These are phyloP conservation scores for Aphidoletes aphidimyza DNA, from an alignment of 2,888 invertebrate genomes.

Conservation along the genomic window DNA sequence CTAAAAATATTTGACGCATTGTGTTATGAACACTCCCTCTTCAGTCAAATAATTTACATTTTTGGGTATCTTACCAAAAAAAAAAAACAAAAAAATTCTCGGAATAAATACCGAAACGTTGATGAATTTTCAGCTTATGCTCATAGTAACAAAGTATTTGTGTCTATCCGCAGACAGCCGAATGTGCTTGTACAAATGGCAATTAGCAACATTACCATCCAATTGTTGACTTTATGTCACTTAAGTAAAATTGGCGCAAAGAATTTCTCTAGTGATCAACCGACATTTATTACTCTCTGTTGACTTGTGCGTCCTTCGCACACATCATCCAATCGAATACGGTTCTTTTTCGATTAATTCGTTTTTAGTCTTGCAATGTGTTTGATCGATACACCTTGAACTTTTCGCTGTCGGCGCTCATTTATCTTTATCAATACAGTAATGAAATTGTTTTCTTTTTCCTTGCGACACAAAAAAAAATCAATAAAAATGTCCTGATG, in stretches of 20 bases:
- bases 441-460: background rate
- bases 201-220: background rate
- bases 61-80: too few species aligned
- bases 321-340: conserved; percentile 2
- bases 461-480: background rate
- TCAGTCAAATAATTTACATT: too few species aligned
- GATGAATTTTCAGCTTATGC: too few species aligned
- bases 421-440: background rate
- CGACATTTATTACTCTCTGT: background rate
- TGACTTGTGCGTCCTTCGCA: background rate
- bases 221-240: background rate
- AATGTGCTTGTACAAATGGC: too few species aligned
- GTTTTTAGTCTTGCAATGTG: background rate
- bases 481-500: background rate
- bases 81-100: too few species aligned
- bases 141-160: too few species aligned
- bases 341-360: too few species aligned
- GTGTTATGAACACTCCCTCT: too few species aligned
- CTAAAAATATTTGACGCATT: too few species aligned
- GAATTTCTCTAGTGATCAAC: background rate
- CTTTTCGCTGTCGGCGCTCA: background rate
- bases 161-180: too few species aligned
- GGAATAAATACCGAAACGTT: too few species aligned
- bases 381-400: conserved; percentile 36
- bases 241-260: background rate